These are phyloP conservation scores for Drosophila carrolli DNA, from an alignment of 1,140 invertebrate genomes.

Conservation along the genomic window DNA sequence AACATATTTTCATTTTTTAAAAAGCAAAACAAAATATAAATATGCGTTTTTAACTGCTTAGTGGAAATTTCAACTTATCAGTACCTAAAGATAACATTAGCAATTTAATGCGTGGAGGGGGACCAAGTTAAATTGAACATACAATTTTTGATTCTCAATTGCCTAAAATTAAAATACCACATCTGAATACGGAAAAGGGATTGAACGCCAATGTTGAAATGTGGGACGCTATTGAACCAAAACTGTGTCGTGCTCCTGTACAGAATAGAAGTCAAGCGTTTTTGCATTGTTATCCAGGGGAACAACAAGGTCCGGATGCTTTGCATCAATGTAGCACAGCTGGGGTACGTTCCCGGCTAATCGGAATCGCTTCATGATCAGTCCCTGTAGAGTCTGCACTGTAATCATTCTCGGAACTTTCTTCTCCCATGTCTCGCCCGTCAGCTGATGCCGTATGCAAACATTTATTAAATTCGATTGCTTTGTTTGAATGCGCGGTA, in stretches of 20 bases:
- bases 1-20: conserved; percentile 46
- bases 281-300: conserved; percentile 92
- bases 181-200: conserved; percentile 29
- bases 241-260: conserved; percentile 93
- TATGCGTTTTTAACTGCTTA: conserved; percentile 27
- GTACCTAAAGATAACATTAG: conserved; percentile 41
- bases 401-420: conserved; percentile 91
- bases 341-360: conserved; percentile 72
- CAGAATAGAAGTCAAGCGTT: conserved; percentile 92
- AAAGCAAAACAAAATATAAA: conserved; percentile 55
- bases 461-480: conserved; percentile 88
- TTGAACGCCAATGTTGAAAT: neutral
- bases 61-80: conserved; percentile 49
- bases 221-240: conserved; percentile 84
- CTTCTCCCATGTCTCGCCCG: conserved; percentile 87
- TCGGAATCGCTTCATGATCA: conserved; percentile 78
- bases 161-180: conserved; percentile 55
- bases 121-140: conserved; percentile 11
- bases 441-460: conserved; percentile 86
- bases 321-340: conserved; percentile 85
- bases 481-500: conserved; percentile 87
- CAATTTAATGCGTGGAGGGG: conserved; percentile 42
- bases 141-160: conserved; percentile 20
- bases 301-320: conserved; percentile 89
- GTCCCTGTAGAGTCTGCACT: conserved; percentile 90